Base-by-base conservation (phyloP, 1,140 invertebrate species). In the Drosophila pachea region DNA sequence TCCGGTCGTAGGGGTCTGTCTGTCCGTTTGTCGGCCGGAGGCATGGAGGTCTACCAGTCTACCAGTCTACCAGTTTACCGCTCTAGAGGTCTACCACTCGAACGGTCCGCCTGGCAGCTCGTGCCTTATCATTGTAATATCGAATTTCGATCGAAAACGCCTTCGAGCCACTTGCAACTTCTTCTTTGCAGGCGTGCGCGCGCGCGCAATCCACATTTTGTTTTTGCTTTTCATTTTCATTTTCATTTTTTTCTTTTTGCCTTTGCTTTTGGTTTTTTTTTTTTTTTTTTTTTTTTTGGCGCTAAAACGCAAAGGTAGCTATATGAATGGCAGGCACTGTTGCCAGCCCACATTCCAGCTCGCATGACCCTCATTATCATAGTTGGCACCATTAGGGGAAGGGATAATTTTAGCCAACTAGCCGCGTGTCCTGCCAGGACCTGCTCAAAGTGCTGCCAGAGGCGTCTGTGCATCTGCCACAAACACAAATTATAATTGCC, bases 111-210 rank as follows among this genome's bases (percentile, higher is more conserved):
- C 62, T 71, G 74, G 53, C 72, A 65, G 56, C 72, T 55, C 67
- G 63, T 49, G 54, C 65, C 73, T 88, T 88, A 88, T 88, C 87
- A 78, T 71, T 63, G 62, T 78, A 76, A 88, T 88, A 88, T 88
- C 87, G 81, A 88, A 88, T 88, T 88, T 88, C 87, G 78, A 88
- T 88, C 86, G 74, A 86, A 86, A 81, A 84, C 76, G 82, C 73
- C 76, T 76, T 49, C 66, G 60, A 68, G 78, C 75, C 64, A 68
- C 74, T 68, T 22, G 22, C 22, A 22, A 22, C 22, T 22, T 22
- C 22, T 22, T 74, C 54, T 62, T 58, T 45, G 45, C 73, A 78
- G 59, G 48, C 79, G 68, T 66, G 68, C 68, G 22, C 22, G 22
- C 22, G 22, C 22, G 22, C 22, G 22, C 22, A 22, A 22, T 22